Conservation (phyloP, 2,113 vertebrate genomes). For the Cyanoramphus novaezelandiae region DNA sequence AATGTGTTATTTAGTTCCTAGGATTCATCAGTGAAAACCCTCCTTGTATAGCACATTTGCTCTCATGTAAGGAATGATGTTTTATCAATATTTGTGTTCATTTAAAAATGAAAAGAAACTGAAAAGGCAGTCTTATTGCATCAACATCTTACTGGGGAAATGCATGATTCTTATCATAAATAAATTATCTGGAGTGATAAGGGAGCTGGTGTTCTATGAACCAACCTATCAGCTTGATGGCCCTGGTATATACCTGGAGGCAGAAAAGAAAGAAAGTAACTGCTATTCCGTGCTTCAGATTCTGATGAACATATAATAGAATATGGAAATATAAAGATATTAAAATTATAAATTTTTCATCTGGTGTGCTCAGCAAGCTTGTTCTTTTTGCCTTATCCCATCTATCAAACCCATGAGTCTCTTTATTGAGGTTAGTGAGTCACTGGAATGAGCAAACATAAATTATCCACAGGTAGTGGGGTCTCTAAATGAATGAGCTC, state of each 20-base stretch:
- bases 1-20: neutral
- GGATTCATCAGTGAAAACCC: neutral
- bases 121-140: neutral
- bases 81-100: conserved; percentile 13
- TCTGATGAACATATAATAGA: conserved; percentile 18
- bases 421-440: neutral
- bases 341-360: conserved; percentile 61
- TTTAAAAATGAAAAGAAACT: conserved; percentile 11
- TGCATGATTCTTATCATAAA: conserved; percentile 23
- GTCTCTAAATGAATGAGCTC: neutral
- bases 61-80: neutral
- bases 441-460: neutral
- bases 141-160: neutral
- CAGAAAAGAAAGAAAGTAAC: conserved; percentile 24
- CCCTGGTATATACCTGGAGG: neutral
- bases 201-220: neutral
- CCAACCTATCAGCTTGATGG: conserved; percentile 25
- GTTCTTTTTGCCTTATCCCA: neutral
- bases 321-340: conserved; percentile 56
- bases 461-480: conserved; percentile 29
- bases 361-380: neutral
- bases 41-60: neutral
- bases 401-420: neutral
- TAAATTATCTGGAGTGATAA: conserved; percentile 46
- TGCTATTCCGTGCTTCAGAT: neutral